Conservation (phyloP, 2,888 invertebrate genomes). For the Piscicola geometra region DNA sequence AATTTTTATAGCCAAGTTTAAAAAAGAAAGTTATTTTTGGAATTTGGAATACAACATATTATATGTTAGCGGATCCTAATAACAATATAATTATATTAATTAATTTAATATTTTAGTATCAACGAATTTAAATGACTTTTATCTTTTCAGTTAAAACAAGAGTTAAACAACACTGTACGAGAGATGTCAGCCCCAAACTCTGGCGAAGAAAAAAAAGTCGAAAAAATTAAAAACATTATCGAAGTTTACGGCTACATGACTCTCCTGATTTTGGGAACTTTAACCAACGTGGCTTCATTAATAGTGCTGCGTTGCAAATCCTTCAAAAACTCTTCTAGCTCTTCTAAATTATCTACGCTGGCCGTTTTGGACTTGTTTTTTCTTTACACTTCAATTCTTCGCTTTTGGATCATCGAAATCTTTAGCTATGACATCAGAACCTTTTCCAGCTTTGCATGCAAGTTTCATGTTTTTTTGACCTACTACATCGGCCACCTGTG, state of each 20-base stretch:
- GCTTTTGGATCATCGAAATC: slow-evolving; percentile 19
- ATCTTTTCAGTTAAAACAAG: too few relatives aligned
- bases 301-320: slow-evolving; percentile 18
- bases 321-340: slow-evolving; percentile 17
- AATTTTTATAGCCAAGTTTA: too few relatives aligned
- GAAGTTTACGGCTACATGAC: background rate
- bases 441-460: background rate
- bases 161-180: too few relatives aligned
- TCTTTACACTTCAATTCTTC: background rate
- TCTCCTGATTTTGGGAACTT: background rate
- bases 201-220: too few relatives aligned
- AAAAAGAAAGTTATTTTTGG: too few relatives aligned
- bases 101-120: too few relatives aligned
- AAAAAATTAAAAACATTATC: background rate
- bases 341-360: background rate
- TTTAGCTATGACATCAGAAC: background rate
- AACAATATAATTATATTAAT: too few relatives aligned
- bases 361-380: background rate
- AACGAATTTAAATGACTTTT: too few relatives aligned
- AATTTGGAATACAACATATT: too few relatives aligned
- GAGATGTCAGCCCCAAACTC: too few relatives aligned
- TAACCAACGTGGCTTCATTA: slow-evolving; percentile 8
- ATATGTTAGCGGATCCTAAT: too few relatives aligned
- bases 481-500: slow-evolving; percentile 48
- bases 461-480: slow-evolving; percentile 47